Evolutionary conservation across 30 jellyfish, hydroid and myxozoan genomes (phyloP).

Genomic region (Hydra vulgaris): DNA sequence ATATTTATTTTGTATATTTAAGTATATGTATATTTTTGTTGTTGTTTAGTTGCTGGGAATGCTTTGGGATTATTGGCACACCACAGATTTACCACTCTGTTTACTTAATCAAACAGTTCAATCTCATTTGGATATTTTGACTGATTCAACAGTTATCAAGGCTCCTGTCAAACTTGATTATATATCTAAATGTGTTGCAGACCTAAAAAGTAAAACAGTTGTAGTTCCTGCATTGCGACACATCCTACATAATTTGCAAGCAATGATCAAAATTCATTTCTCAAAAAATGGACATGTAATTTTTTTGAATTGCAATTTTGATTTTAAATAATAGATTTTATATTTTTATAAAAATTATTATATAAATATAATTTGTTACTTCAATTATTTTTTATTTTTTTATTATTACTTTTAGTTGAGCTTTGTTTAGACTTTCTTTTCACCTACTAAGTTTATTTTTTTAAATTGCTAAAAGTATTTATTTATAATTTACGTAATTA

Average conservation of each 20-base stretch:
- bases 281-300: constrained; percentile 68
- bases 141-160: constrained; percentile 54
- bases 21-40: too few species aligned
- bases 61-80: constrained; percentile 48
- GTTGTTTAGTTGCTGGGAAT: constrained; percentile 50
- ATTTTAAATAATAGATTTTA: background rate
- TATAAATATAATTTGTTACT: background rate
- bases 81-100: constrained; percentile 42
- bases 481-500: too few species aligned
- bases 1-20: too few species aligned
- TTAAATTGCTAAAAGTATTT: too few species aligned
- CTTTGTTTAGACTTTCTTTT: too few species aligned
- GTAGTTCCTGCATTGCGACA: constrained; percentile 94
- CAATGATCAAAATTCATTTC: constrained; percentile 54
- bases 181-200: constrained; percentile 72
- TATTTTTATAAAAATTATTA: background rate
- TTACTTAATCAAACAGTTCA: constrained; percentile 86
- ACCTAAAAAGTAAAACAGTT: constrained; percentile 51
- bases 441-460: too few species aligned
- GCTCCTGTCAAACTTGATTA: constrained; percentile 48
- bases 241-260: constrained; percentile 60
- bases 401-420: too few species aligned
- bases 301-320: background rate
- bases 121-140: constrained; percentile 81
- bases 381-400: too few species aligned